phyloP scores from a whole-genome alignment of 2,888 invertebrate species.

The Drosophila mettleri region DNA sequence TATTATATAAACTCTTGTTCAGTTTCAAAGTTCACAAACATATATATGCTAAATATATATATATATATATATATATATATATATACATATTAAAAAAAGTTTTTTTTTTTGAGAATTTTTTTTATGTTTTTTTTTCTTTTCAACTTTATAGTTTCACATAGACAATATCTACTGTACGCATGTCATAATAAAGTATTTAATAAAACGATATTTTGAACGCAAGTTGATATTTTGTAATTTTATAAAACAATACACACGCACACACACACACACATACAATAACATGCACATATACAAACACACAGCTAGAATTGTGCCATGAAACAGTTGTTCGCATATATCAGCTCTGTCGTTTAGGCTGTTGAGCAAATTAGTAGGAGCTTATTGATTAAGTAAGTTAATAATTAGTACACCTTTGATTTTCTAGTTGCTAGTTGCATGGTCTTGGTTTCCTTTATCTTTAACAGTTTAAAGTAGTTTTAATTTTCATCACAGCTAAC shows the following conservation, averaged over 20 bases:
- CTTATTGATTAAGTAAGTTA: constrained; percentile 16
- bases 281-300: constrained; percentile 4
- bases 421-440: constrained; percentile 19
- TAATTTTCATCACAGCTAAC: constrained; percentile 67
- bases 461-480: constrained; percentile 48
- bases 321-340: neutral
- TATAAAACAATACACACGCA: neutral
- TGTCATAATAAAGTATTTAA: neutral
- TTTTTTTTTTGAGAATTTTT: too few relatives aligned
- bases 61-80: too few relatives aligned
- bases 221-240: too few relatives aligned
- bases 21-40: too few relatives aligned
- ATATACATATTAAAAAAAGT: too few relatives aligned
- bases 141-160: neutral
- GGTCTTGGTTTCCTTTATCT: constrained; percentile 12
- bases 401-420: constrained; percentile 18
- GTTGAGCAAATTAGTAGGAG: constrained; percentile 40
- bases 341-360: neutral
- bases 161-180: neutral
- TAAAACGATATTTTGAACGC: too few relatives aligned
- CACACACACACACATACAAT: neutral
- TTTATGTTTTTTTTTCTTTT: too few relatives aligned
- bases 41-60: too few relatives aligned
- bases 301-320: neutral
- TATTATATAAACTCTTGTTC: too few relatives aligned